Evolutionary conservation across 1,140 invertebrate species (phyloP), one percentile per base, ranked within the genome.

Genomic region (Drosophila sp.): DNA sequence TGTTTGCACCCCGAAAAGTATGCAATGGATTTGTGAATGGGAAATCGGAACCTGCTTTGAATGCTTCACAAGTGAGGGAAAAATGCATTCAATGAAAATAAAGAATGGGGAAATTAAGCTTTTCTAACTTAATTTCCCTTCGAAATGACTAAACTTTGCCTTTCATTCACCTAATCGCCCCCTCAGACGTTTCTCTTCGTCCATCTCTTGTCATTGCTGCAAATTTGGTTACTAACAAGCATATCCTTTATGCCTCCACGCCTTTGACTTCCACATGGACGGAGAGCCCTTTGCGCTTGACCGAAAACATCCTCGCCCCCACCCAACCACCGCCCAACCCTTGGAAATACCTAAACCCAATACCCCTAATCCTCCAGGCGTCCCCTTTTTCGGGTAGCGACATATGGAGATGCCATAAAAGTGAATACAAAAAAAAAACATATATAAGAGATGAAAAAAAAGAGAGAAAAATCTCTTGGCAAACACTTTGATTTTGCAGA

Each of bases 401-500:
- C 82, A 86, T 87, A 86, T 86, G 83, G 69, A 87, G 82, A 86
- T 82, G 66, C 79, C 66, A 54, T 71, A 66, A 58, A 50, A 56
- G 54, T 47, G 11, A 27, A 25, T 70, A 64, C 29, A 69, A 27
- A 2, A 63, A 6, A 41, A 35, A 5, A 25, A 41, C 10, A 38
- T 3, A 38, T 38, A 4, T 8, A 38, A 38, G 7, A 38, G 35
- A 11, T 38, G 35, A 27, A 33, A 25, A 1, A 55, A 66, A 55
- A 8, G 23, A 35, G 7, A 58, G 60, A 73, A 44, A 61, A 81
- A 77, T 67, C 79, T 71, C 66, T 82, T 62, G 50, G 79, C 76
- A 87, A 87, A 80, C 79, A 89, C 83, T 83, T 87, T 87, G 83
- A 86, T 87, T 86, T 82, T 65, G 66, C 38, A 61, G 54, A 78